Percentiles rank a stretch among this genome's conserved stretches.
phyloP scores from a whole-genome alignment of 2,888 invertebrate species.

The Germaria angustata region DNA sequence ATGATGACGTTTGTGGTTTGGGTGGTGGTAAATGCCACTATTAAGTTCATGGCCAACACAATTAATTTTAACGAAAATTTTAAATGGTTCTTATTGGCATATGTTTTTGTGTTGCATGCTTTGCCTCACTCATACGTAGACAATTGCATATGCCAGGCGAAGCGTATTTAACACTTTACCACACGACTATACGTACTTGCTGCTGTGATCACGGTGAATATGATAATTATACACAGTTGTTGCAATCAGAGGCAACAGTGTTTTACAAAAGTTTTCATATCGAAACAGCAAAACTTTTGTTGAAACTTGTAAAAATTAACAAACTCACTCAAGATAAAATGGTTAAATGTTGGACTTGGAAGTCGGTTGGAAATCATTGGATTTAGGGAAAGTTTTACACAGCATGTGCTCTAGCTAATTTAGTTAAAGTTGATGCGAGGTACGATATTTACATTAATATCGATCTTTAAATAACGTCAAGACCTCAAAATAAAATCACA shows the following conservation, averaged over 20 bases:
- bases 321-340: not conserved
- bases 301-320: not conserved
- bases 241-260: constrained; percentile 17
- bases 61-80: constrained; percentile 50
- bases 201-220: constrained; percentile 6
- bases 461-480: no score
- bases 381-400: not conserved
- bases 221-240: constrained; percentile 25
- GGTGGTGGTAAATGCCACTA: constrained; percentile 57
- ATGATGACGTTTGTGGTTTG: constrained; percentile 39
- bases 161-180: constrained; percentile 7
- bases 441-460: no score
- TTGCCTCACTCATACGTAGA: not conserved
- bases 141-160: not conserved
- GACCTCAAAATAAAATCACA: no score
- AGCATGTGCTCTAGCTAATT: not conserved
- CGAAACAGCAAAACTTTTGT: not conserved
- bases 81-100: constrained; percentile 21
- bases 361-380: not conserved
- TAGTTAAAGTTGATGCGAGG: not conserved
- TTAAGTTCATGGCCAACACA: constrained; percentile 65
- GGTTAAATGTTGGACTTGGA: not conserved
- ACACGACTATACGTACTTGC: not conserved
- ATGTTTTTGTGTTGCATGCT: not conserved
- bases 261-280: not conserved